Conservation (phyloP, 2,888 invertebrate genomes). For the Morpho helenor region DNA sequence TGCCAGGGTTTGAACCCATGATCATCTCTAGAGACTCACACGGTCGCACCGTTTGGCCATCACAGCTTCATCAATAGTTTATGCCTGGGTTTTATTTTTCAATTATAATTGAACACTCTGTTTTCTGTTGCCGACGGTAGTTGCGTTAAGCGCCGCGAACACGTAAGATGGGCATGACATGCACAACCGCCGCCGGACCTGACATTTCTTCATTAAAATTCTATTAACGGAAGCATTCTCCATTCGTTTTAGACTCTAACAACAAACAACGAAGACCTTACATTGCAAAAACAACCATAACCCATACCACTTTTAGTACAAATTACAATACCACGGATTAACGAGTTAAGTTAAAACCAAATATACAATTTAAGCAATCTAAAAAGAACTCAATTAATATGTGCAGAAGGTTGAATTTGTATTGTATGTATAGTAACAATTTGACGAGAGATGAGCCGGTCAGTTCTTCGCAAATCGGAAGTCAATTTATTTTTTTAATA, state of each 20-base stretch:
- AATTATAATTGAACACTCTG: conserved; percentile 7
- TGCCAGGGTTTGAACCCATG: too few relatives aligned
- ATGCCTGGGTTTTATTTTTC: too few relatives aligned
- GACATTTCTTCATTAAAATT: conserved; percentile 79
- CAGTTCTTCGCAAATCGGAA: conserved; percentile 56
- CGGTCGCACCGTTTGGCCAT: too few relatives aligned
- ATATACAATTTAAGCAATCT: conserved; percentile 1
- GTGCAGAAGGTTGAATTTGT: conserved; percentile 31
- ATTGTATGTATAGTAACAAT: conserved; percentile 32
- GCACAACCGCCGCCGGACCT: conserved; percentile 67
- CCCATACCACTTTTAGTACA: conserved; percentile 11
- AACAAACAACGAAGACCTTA: conserved; percentile 13
- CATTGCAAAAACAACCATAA: conserved; percentile 32
- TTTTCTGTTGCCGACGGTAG: conserved; percentile 28
- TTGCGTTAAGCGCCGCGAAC: conserved; percentile 43
- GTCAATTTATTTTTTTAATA: conserved; percentile 51
- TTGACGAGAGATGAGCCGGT: conserved; percentile 47
- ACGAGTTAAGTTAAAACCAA: conserved; percentile 18
- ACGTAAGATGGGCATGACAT: conserved; percentile 75
- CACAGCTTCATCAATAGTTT: too few relatives aligned
- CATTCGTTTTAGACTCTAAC: conserved; percentile 36
- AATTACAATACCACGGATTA: conserved; percentile 12
- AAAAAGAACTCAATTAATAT: conserved; percentile 24
- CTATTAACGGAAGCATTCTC: conserved; percentile 78
- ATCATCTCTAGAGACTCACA: too few relatives aligned